phyloP scores from a whole-genome alignment of 2,113 vertebrate genomes.

The Malurus melanocephalus region DNA sequence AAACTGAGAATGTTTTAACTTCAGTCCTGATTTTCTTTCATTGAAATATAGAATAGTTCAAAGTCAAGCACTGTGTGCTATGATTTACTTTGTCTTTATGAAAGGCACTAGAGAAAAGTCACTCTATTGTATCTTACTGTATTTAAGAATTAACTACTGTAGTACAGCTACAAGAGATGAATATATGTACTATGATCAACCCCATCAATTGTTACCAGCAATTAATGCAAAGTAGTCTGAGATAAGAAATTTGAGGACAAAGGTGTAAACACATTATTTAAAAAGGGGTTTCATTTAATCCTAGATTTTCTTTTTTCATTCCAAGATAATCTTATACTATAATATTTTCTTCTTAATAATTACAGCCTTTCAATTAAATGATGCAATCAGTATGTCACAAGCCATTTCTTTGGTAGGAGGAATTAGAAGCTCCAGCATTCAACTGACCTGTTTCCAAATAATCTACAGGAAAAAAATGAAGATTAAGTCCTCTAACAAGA shows the following conservation, averaged over 20 bases:
- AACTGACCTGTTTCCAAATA: conserved; percentile 96
- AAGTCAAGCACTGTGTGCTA: conserved; percentile 59
- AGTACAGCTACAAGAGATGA: conserved; percentile 43
- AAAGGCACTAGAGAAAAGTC: conserved; percentile 67
- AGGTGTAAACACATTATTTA: conserved; percentile 65
- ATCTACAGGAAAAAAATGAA: conserved; percentile 82
- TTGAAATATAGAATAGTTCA: conserved; percentile 48
- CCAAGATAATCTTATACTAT: conserved; percentile 43
- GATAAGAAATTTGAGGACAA: conserved; percentile 47
- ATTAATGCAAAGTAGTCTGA: conserved; percentile 44
- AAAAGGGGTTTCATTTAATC: conserved; percentile 52
- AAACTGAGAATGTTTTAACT: conserved; percentile 51
- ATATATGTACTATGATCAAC: conserved; percentile 52
- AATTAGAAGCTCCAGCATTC: conserved; percentile 82
- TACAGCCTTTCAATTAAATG: conserved; percentile 73
- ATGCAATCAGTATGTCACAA: conserved; percentile 74
- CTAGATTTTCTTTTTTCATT: conserved; percentile 11
- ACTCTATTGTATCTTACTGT: conserved; percentile 52
- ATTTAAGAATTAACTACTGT: conserved; percentile 67
- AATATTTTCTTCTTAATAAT: conserved; percentile 71
- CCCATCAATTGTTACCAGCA: conserved; percentile 56
- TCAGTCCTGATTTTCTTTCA: conserved; percentile 50
- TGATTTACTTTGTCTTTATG: conserved; percentile 68
- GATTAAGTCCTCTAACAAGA: conserved; percentile 90
- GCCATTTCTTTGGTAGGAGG: conserved; percentile 74